Conservation (phyloP, 2,113 vertebrate species). For the Pollimyrus isidori region DNA sequence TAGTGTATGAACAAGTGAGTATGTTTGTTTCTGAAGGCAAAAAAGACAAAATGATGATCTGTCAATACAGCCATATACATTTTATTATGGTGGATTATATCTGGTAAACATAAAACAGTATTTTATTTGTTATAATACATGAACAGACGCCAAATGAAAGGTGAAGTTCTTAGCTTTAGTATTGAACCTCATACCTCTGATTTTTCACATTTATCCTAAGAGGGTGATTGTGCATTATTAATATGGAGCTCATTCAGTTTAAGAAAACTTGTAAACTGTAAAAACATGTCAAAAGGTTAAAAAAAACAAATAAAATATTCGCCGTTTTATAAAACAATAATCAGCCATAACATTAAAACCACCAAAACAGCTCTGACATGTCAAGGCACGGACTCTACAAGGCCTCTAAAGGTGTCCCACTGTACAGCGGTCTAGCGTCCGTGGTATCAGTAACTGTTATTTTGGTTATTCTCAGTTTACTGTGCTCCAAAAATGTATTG, state of each 20-base stretch:
- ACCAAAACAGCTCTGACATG: neutral
- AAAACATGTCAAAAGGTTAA: neutral
- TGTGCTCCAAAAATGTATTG: neutral
- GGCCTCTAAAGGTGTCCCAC: neutral
- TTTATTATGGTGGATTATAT: neutral
- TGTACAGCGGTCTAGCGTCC: too few species aligned
- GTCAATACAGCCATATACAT: neutral
- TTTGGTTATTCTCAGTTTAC: neutral
- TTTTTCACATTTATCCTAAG: neutral
- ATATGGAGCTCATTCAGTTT: neutral
- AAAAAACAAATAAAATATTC: neutral
- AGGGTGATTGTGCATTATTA: neutral
- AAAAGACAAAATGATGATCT: neutral
- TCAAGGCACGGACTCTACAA: neutral
- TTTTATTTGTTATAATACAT: neutral
- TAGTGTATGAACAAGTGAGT: neutral
- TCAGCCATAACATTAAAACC: neutral
- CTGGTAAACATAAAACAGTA: neutral
- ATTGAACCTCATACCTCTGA: neutral
- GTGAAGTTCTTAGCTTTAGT: neutral
- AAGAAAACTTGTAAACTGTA: neutral
- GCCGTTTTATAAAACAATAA: neutral
- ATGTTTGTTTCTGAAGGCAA: neutral
- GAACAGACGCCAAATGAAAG: neutral
- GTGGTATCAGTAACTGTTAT: neutral